These are phyloP conservation scores for Carassius carassius DNA, from an alignment of 2,113 vertebrate genomes.

Conservation along the genomic window DNA sequence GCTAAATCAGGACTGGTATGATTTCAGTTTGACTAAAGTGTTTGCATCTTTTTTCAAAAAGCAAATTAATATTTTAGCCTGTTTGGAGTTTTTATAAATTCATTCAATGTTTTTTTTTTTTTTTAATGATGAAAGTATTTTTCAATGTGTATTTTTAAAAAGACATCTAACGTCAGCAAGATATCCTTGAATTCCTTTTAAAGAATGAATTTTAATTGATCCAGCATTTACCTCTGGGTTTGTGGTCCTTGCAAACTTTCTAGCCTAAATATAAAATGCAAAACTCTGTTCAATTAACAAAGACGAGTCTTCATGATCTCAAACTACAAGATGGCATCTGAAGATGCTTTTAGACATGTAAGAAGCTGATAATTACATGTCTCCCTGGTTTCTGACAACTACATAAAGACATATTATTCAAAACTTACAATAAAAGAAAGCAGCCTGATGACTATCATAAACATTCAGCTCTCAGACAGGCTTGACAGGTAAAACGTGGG, in stretches of 20 bases:
- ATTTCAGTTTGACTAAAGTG: not conserved
- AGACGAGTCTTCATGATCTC: slow-evolving; percentile 24
- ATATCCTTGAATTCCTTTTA: not conserved
- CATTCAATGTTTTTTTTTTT: not conserved
- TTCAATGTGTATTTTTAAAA: not conserved
- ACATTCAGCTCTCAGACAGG: not conserved
- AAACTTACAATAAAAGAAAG: not conserved
- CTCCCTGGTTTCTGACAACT: slow-evolving; percentile 27
- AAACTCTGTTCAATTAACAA: slow-evolving; percentile 27
- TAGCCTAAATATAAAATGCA: slow-evolving; percentile 6
- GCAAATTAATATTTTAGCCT: not conserved
- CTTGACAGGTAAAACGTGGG: slow-evolving; percentile 5
- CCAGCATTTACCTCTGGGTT: not conserved
- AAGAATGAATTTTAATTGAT: not conserved
- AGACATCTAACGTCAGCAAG: not conserved
- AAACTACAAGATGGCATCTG: slow-evolving; percentile 25
- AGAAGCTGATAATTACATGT: slow-evolving; percentile 33
- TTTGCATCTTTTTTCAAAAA: not conserved
- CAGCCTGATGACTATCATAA: not conserved
- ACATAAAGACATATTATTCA: slow-evolving; percentile 19
- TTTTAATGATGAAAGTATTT: not conserved
- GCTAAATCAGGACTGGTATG: not conserved
- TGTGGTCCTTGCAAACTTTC: not conserved
- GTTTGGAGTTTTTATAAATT: not conserved
- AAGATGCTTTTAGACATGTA: slow-evolving; percentile 18